Percentiles rank a stretch among this genome's conserved stretches.
Conservation (phyloP, 37 sponge, comb jelly and placozoan genomes). For the Chondrilla cf. caribensis region DNA sequence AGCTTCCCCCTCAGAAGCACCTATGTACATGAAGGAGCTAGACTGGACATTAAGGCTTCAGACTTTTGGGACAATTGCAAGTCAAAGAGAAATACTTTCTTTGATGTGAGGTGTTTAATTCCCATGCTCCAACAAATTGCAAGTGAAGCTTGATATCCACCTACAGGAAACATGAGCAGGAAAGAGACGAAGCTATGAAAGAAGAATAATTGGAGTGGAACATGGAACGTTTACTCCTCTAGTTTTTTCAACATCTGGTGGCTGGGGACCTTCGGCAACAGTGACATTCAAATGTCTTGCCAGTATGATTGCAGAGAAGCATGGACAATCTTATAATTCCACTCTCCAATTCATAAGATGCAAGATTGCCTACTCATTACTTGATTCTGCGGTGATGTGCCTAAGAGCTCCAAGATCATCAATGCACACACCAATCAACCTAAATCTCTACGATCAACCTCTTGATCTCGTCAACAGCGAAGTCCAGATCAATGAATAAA, state of each 20-base stretch:
- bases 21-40: neutral
- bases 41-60: neutral
- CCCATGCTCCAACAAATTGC: neutral
- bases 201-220: neutral
- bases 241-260: neutral
- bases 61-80: conserved; percentile 9
- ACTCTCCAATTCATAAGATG: neutral
- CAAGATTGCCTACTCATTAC: neutral
- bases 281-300: neutral
- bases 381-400: neutral
- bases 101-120: neutral
- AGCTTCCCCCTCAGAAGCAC: neutral
- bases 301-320: neutral
- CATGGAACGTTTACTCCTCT: conserved; percentile 5
- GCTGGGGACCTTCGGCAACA: neutral
- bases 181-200: neutral
- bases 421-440: neutral
- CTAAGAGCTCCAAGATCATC: neutral
- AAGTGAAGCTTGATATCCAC: neutral
- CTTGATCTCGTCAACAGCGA: neutral
- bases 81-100: neutral
- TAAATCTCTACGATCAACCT: neutral
- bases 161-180: neutral
- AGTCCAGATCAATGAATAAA: neutral
- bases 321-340: no score